phyloP scores from a whole-genome alignment of 2,888 invertebrate species.

The Autographa gamma region DNA sequence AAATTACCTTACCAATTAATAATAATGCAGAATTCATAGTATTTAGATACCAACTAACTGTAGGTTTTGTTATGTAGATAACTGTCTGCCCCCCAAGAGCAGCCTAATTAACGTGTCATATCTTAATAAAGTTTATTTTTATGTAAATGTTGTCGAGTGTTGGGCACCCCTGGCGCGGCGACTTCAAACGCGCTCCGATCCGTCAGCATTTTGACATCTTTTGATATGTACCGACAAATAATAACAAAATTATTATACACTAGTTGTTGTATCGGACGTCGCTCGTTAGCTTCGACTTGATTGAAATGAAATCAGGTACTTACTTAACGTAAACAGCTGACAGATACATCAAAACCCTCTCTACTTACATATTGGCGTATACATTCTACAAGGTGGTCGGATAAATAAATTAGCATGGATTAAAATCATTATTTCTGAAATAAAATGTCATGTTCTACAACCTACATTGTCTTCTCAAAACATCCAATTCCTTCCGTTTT shows the following conservation, averaged over 20 bases:
- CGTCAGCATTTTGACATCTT: conserved; percentile 86
- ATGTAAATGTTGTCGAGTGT: conserved; percentile 76
- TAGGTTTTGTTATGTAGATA: conserved; percentile 37
- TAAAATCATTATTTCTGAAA: background rate
- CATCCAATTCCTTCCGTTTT: no score
- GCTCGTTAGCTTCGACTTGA: conserved; percentile 39
- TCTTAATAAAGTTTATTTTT: conserved; percentile 71
- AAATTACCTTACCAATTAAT: background rate
- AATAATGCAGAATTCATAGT: conserved; percentile 9
- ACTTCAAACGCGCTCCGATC: conserved; percentile 72
- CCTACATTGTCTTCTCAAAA: background rate
- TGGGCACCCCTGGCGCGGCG: conserved; percentile 78
- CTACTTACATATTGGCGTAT: background rate
- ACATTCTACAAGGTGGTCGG: background rate
- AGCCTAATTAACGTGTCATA: conserved; percentile 68
- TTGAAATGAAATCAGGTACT: background rate
- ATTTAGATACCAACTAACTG: conserved; percentile 10
- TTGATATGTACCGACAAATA: conserved; percentile 86
- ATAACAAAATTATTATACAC: conserved; percentile 74
- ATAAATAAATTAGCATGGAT: background rate
- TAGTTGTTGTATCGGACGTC: conserved; percentile 57
- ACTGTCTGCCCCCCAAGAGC: conserved; percentile 39
- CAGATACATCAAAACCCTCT: background rate
- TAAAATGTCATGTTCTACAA: no score
- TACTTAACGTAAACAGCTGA: conserved; percentile 2